phyloP scores from a whole-genome alignment of 2,888 invertebrate genomes.

The Apamea monoglypha region DNA sequence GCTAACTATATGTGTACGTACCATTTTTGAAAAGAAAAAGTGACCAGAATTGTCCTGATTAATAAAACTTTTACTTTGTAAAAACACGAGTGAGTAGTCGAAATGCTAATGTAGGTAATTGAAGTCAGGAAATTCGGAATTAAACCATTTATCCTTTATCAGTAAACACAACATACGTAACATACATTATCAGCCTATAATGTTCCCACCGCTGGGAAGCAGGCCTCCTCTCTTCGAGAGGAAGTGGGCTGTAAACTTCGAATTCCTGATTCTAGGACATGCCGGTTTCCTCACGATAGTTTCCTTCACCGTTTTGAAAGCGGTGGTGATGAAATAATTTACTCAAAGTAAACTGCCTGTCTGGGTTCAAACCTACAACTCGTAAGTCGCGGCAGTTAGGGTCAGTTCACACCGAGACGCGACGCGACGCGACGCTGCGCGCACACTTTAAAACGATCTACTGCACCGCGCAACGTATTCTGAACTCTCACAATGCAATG shows the following conservation, averaged over 20 bases:
- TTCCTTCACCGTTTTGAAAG: background rate
- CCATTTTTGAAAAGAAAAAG: background rate
- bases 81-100: background rate
- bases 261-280: background rate
- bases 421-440: too few relatives aligned
- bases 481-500: too few relatives aligned
- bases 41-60: background rate
- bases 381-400: background rate
- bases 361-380: background rate
- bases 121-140: background rate
- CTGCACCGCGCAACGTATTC: too few relatives aligned
- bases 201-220: background rate
- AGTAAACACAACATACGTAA: background rate
- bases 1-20: too few relatives aligned
- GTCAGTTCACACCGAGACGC: too few relatives aligned
- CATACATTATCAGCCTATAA: background rate
- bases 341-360: background rate
- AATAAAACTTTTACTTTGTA: background rate
- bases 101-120: background rate
- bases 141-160: background rate
- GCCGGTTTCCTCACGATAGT: background rate
- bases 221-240: background rate
- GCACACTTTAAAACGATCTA: too few relatives aligned
- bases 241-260: background rate
- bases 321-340: background rate